Evolutionary conservation across 2,797 vertebrate genomes (phyloP).

Genomic region (Rhinella marina): DNA sequence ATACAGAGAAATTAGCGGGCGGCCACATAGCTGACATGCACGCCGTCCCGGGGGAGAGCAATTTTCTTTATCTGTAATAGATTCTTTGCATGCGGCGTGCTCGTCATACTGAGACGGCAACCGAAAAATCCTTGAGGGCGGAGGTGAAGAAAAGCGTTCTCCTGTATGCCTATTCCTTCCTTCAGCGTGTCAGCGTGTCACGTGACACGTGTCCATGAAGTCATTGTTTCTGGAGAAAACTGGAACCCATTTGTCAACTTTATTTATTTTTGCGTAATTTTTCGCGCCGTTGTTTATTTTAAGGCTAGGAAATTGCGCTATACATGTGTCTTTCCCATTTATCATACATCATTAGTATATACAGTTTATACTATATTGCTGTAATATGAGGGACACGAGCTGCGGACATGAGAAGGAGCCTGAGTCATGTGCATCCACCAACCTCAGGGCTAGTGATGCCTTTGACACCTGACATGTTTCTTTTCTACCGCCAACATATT

Average conservation of each 20-base stretch:
- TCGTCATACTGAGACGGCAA: not conserved
- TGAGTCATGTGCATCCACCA: no score
- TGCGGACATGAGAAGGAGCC: no score
- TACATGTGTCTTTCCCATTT: not conserved
- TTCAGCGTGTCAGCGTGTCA: no score
- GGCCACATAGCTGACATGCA: conserved; percentile 36
- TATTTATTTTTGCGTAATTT: not conserved
- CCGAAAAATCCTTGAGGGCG: conserved; percentile 1
- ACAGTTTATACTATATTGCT: not conserved
- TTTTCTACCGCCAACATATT: no score
- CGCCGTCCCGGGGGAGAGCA: conserved; percentile 23
- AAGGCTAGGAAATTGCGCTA: not conserved
- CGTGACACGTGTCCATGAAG: conserved; percentile 12
- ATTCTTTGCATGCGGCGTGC: not conserved
- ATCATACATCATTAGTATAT: not conserved
- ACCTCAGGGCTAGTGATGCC: no score
- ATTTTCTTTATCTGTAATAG: conserved; percentile 21
- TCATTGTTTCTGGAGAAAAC: conserved; percentile 13
- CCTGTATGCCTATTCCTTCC: not conserved
- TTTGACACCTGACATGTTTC: no score
- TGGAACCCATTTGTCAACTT: not conserved
- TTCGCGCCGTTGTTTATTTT: not conserved
- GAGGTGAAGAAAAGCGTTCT: not conserved
- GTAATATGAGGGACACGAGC: no score
- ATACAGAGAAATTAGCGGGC: conserved; percentile 33